Evolutionary conservation across 2,888 invertebrate genomes (phyloP), one percentile per base, ranked within the genome.

Genomic region (Chymomyza amoena): DNA sequence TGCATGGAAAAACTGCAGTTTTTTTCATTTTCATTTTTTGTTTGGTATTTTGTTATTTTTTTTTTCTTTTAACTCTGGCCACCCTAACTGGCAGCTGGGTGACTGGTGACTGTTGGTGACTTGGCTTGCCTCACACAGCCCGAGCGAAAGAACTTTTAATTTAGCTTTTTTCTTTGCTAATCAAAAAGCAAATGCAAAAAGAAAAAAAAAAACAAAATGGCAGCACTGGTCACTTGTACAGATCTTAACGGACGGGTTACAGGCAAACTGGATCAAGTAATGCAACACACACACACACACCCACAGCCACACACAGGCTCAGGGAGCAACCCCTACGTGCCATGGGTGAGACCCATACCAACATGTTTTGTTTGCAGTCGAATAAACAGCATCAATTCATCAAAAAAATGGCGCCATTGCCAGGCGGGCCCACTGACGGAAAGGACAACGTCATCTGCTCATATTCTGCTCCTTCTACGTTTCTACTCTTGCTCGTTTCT

Each of bases 301-400:
- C 45, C 68, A n/a, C n/a, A n/a, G n/a, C n/a, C n/a, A n/a, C n/a
- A 54, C 74, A 66, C 74, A 70, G 70, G 61, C 68, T 39, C 25
- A 6, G 6, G 36, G 9, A 45, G 39, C 39, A 45, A 45, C 39
- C 39, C 39, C 39, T 13, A 45, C 10, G 13, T 45, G 10, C 13
- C 39, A 45, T 45, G 74, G 56, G 10, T 65, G 69, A 45, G 62
- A 68, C 73, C 69, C 54, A 54, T 9, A 20, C 54, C 77, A 72
- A 73, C 77, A 45, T 84, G 87, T 81, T 86, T 79, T 83, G 87
- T 84, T 83, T 83, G 83, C 87, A 86, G 84, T 83, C 87, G 83
- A 86, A 86, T 83, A 83, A 86, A 83, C 87, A 83, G 87, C 83
- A 84, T 80, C 83, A 84, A 84, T 84, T 86, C 83, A 84, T 84